Percentiles rank a stretch among this genome's conserved stretches.
Evolutionary conservation across 2,888 invertebrate species (phyloP).

Genomic region (Mantis religiosa): DNA sequence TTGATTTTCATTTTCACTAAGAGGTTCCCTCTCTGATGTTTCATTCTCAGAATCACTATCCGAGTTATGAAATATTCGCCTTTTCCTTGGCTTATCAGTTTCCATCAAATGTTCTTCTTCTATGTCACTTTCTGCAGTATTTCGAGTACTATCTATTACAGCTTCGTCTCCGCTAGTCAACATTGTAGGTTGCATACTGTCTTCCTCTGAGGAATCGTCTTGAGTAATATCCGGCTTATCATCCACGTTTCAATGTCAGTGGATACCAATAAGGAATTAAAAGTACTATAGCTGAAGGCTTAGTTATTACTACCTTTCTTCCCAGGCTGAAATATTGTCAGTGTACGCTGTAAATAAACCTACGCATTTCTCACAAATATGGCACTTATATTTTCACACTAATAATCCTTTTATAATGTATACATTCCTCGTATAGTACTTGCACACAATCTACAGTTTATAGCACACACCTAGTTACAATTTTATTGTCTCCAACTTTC

Average conservation of each 20-base stretch:
- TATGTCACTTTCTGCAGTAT: background rate
- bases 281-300: background rate
- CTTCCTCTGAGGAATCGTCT: slow-evolving; percentile 1
- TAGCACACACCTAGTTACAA: too few species aligned
- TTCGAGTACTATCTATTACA: background rate
- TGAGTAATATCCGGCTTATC: too few species aligned
- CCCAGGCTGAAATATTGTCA: background rate
- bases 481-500: too few species aligned
- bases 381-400: too few species aligned
- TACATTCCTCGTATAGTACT: too few species aligned
- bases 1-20: background rate
- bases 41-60: background rate
- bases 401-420: too few species aligned
- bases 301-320: background rate
- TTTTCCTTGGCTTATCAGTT: background rate
- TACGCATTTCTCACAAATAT: too few species aligned
- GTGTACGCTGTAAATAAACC: too few species aligned
- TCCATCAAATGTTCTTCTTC: background rate
- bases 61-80: background rate
- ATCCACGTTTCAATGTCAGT: too few species aligned
- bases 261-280: too few species aligned
- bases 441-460: too few species aligned
- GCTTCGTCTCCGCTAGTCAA: background rate
- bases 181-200: background rate
- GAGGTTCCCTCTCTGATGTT: background rate